Conservation (phyloP, 2,113 vertebrate species). For the Sardina pilchardus region DNA sequence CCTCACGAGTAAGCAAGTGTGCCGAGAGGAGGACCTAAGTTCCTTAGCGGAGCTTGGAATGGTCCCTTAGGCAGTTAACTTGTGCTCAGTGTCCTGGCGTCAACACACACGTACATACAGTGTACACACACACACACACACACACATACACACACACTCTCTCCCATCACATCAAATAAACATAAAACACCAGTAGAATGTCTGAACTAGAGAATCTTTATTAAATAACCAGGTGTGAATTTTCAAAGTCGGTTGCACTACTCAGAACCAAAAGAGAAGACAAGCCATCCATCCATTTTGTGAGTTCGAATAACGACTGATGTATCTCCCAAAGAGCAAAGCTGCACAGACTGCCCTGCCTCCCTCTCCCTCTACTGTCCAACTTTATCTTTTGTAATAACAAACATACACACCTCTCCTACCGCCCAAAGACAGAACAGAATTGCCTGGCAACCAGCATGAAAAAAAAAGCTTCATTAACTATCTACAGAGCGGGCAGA, state of each 20-base stretch:
- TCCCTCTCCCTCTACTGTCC: background rate
- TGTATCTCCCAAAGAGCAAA: constrained; percentile 14
- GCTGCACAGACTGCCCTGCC: constrained; percentile 14
- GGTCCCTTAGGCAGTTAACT: background rate
- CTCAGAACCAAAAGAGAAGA: constrained; percentile 19
- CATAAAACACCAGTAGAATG: background rate
- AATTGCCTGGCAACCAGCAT: constrained; percentile 17
- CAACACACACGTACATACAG: background rate
- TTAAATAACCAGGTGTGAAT: constrained; percentile 66
- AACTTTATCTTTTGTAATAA: background rate
- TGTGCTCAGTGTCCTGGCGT: background rate
- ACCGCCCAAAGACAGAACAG: background rate
- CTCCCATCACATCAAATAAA: background rate
- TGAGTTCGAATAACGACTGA: constrained; percentile 10
- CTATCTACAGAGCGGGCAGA: constrained; percentile 15
- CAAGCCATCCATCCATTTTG: constrained; percentile 17
- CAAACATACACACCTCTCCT: background rate
- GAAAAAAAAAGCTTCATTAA: constrained; percentile 16
- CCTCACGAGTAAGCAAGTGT: no score
- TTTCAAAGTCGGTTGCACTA: constrained; percentile 15
- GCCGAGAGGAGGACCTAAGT: background rate
- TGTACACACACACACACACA: background rate
- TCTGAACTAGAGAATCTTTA: constrained; percentile 71
- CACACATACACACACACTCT: background rate
- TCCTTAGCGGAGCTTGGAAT: background rate